These are phyloP conservation scores for Elaphurus davidianus DNA, from an alignment of 2,113 vertebrate species.

Conservation along the genomic window DNA sequence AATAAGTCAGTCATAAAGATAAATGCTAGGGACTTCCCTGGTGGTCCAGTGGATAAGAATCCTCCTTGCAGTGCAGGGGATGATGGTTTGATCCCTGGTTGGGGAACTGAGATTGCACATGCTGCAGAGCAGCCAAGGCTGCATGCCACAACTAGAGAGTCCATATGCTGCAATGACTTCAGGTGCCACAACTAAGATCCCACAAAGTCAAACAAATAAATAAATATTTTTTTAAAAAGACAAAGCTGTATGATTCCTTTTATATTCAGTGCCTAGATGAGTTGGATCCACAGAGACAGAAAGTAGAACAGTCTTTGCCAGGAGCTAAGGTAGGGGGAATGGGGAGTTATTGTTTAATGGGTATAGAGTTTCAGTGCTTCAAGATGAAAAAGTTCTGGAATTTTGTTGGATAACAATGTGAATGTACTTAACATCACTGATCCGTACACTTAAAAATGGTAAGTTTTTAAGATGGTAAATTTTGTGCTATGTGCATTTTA, in stretches of 20 bases:
- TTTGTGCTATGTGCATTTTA: neutral
- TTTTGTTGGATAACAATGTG: neutral
- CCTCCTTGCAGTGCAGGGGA: neutral
- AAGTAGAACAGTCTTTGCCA: neutral
- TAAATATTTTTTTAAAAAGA: neutral
- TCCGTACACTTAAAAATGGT: neutral
- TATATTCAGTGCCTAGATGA: neutral
- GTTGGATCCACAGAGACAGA: neutral
- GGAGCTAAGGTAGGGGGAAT: neutral
- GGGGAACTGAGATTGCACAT: neutral
- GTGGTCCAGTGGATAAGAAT: neutral
- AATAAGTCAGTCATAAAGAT: neutral
- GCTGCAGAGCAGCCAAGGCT: neutral
- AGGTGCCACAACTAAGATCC: neutral
- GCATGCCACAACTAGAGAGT: neutral
- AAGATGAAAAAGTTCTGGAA: neutral
- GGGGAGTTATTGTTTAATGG: neutral
- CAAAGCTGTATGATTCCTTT: neutral
- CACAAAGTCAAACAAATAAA: neutral
- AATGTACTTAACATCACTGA: neutral
- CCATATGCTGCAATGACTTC: neutral
- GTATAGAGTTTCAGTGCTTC: neutral
- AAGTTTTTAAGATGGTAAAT: neutral
- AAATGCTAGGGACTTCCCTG: neutral
- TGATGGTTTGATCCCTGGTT: neutral